Conservation (phyloP, 2,113 vertebrate genomes). For the Oryzias curvinotus region DNA sequence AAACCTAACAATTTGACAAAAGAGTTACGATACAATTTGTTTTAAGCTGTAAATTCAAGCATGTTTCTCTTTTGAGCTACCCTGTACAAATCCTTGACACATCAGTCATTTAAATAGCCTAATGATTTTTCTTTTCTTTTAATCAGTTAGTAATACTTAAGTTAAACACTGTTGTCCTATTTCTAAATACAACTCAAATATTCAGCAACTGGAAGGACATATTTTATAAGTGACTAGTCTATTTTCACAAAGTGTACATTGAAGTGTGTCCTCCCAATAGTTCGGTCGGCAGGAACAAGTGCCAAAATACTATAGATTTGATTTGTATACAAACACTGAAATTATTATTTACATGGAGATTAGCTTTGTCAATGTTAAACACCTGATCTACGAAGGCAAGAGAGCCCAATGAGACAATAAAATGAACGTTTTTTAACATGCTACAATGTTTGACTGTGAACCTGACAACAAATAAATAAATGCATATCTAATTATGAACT, state of each 20-base stretch:
- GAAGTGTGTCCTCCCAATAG: slow-evolving; percentile 36
- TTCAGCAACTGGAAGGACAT: slow-evolving; percentile 58
- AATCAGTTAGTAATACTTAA: slow-evolving; percentile 47
- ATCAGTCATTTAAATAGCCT: slow-evolving; percentile 45
- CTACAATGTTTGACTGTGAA: slow-evolving; percentile 3
- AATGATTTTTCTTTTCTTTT: slow-evolving; percentile 46
- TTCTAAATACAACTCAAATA: slow-evolving; percentile 59
- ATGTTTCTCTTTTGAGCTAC: slow-evolving; percentile 55
- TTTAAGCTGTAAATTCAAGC: slow-evolving; percentile 31
- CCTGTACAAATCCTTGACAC: slow-evolving; percentile 53
- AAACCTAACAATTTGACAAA: slow-evolving; percentile 33
- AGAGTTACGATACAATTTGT: slow-evolving; percentile 20
- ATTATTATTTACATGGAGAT: slow-evolving; percentile 19
- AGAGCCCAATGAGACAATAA: slow-evolving; percentile 5
- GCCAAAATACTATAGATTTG: slow-evolving; percentile 19
- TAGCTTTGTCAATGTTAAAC: slow-evolving; percentile 20
- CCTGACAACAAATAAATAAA: slow-evolving; percentile 8
- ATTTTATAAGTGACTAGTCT: slow-evolving; percentile 37
- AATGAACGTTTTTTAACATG: neutral
- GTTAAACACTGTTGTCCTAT: slow-evolving; percentile 37
- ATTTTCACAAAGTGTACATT: slow-evolving; percentile 52
- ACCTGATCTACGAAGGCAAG: slow-evolving; percentile 18
- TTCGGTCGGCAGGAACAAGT: slow-evolving; percentile 36
- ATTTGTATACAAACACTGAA: slow-evolving; percentile 24
- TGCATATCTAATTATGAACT: neutral